Evolutionary conservation across 2,113 vertebrate genomes (phyloP).

Genomic region (Hyperopisus bebe): DNA sequence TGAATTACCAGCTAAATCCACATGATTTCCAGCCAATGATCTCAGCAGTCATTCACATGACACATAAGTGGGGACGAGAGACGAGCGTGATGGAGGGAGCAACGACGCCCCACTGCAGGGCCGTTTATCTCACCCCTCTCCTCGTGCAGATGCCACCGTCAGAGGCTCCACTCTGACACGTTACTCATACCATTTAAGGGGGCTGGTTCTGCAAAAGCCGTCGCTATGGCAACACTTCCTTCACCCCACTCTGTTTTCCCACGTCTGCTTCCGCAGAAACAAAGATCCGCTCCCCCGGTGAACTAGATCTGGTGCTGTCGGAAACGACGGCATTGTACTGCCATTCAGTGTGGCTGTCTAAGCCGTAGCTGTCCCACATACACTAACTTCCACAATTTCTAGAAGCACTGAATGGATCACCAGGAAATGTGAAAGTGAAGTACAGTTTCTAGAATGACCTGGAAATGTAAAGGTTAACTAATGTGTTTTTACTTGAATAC

Average conservation of each 20-base stretch:
- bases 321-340: background rate
- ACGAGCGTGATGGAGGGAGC: constrained; percentile 28
- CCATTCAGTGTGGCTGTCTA: background rate
- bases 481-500: background rate
- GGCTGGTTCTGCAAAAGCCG: constrained; percentile 38
- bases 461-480: background rate
- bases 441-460: background rate
- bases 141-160: constrained; percentile 29
- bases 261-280: constrained; percentile 21
- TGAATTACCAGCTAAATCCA: constrained; percentile 30
- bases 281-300: background rate
- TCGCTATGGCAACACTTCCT: constrained; percentile 57
- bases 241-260: constrained; percentile 22
- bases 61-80: constrained; percentile 33
- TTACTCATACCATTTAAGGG: constrained; percentile 38
- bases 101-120: constrained; percentile 39
- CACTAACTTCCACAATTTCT: background rate
- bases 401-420: background rate
- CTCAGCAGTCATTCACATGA: constrained; percentile 28
- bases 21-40: constrained; percentile 29
- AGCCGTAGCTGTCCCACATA: background rate
- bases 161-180: constrained; percentile 43
- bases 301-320: background rate
- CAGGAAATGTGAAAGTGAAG: background rate
- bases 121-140: constrained; percentile 36